Base-by-base conservation (phyloP, 2,888 invertebrate species). In the Cosmorhoe ocellata region DNA sequence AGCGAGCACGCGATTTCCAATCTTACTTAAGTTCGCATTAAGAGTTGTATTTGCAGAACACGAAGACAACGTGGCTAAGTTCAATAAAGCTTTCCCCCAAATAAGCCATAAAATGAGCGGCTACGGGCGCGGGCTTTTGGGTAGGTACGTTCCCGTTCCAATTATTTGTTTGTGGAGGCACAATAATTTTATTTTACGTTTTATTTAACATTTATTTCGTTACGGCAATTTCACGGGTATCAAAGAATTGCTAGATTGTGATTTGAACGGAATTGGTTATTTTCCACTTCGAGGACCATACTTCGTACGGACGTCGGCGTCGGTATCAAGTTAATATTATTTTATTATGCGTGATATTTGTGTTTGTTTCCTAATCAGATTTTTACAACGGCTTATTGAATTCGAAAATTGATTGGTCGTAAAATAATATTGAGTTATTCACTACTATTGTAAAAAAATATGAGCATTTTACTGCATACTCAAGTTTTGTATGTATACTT, bases 191-290 rank as follows among this genome's bases (percentile, higher is more conserved):
- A 87, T 89, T 90, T 88, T 87, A 85, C 89, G 88, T 90, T 90
- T 90, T 90, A 90, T 89, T 89, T 86, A 90, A 89, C 89, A 89
- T 90, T 90, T 90, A 90, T 89, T 85, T 83, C 89, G 89, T 88
- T 89, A 87, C 88, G 89, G 83, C 87, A 87, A 90, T 90, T 90
- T 90, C 89, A 90, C 82, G 89, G 89, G 84, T 87, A 89, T 90
- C 89, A 88, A 85, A 85, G 88, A 81, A 84, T 84, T 79, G 84
- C 85, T 87, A 85, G 87, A 83, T 88, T 87, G 87, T 84, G 89
- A 88, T 89, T 90, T 86, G 84, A 87, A 82, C 78, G 81, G 74
- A 85, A 89, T 89, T 88, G 87, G 81, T 85, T 88, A 89, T 89
- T 89, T 89, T 89, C 89, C 89, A 89, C 86, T 79, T 81, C 77